Evolutionary conservation across 2,797 vertebrate species (phyloP).

Genomic region (Falco columbarius): DNA sequence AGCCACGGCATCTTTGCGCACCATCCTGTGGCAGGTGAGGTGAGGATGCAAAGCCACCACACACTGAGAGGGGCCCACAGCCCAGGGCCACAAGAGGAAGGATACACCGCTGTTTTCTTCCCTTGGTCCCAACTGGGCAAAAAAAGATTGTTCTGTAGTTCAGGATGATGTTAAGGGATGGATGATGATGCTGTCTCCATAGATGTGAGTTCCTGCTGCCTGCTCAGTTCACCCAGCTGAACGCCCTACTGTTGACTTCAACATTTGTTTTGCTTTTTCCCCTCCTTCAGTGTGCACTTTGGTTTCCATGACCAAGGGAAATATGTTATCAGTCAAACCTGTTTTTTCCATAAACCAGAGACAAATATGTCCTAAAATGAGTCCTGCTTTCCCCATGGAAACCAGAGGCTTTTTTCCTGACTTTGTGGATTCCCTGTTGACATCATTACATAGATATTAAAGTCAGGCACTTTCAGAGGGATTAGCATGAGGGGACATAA

Average conservation of each 20-base stretch:
- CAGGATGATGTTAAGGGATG: background rate
- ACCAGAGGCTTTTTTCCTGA: background rate
- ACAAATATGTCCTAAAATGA: background rate
- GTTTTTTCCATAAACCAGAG: background rate
- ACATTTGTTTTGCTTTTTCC: background rate
- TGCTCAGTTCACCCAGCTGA: background rate
- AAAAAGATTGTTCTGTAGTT: background rate
- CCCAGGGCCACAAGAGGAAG: background rate
- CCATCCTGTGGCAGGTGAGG: background rate
- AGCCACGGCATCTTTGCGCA: background rate
- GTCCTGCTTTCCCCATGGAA: background rate
- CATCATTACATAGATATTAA: slow-evolving; percentile 13
- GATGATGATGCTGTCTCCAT: background rate
- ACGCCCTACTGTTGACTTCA: background rate
- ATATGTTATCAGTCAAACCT: background rate
- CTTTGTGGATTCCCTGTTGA: background rate
- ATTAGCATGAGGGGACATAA: slow-evolving; percentile 15
- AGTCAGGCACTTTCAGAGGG: slow-evolving; percentile 7
- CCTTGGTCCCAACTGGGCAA: background rate
- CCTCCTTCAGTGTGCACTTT: background rate
- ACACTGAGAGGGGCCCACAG: background rate
- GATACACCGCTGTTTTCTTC: background rate
- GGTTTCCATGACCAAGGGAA: background rate
- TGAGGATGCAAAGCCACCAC: background rate
- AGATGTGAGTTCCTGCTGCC: background rate